A percentile compares a stretch with the other conserved stretches of the same genome.
These are phyloP conservation scores for Octodon degus DNA, from an alignment of 2,113 vertebrate species.

Conservation along the genomic window DNA sequence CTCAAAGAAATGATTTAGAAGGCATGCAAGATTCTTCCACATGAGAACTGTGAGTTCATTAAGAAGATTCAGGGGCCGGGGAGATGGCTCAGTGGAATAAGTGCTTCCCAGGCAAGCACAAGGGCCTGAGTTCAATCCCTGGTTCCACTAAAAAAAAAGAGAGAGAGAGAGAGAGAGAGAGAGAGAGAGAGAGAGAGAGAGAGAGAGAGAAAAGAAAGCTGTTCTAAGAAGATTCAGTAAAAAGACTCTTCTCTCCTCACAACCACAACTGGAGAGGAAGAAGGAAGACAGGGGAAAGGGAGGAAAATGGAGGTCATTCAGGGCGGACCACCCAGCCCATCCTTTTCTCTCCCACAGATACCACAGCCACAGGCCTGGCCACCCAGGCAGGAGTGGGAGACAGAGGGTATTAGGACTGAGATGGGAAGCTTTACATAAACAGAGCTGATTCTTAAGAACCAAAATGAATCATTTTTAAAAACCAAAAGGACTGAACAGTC, in stretches of 20 bases:
- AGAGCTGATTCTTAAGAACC: constrained; percentile 47
- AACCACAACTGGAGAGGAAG: constrained; percentile 48
- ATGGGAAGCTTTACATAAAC: constrained; percentile 61
- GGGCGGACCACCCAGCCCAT: constrained; percentile 50
- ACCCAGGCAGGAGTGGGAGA: constrained; percentile 60
- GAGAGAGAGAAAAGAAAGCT: no score
- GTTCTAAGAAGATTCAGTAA: constrained; percentile 28
- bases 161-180: no score
- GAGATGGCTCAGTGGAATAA: no score
- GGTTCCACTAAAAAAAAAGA: no score
- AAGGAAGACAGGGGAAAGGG: background rate
- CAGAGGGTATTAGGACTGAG: constrained; percentile 47
- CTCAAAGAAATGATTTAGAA: constrained; percentile 5
- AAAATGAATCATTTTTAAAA: constrained; percentile 72
- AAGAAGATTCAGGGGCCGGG: background rate
- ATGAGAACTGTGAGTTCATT: constrained; percentile 44
- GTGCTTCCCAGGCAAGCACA: no score
- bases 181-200: no score
- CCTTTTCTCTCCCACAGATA: background rate
- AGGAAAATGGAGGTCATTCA: background rate
- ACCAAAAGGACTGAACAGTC: constrained; percentile 29
- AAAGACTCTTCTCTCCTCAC: constrained; percentile 42
- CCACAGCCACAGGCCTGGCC: constrained; percentile 46
- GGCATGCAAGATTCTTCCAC: background rate
- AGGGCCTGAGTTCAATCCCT: no score